Evolutionary conservation across 2,797 vertebrate genomes (phyloP).

Genomic region (Cuculus canorus): DNA sequence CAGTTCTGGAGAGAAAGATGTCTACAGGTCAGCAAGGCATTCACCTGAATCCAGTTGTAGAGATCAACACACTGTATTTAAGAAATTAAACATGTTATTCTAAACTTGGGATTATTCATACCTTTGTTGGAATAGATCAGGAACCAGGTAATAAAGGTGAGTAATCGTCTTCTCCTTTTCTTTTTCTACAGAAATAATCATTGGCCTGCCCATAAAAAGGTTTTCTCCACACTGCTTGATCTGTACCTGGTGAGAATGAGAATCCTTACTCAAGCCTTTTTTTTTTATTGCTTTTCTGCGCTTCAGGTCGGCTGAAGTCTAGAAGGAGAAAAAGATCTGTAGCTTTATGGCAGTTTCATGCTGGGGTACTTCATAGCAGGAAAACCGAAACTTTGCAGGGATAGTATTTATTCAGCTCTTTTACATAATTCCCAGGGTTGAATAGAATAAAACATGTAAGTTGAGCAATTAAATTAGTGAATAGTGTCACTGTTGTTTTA

Average conservation of each 20-base stretch:
- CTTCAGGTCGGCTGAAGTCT: background rate
- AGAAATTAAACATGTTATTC: background rate
- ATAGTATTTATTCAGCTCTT: background rate
- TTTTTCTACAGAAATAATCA: background rate
- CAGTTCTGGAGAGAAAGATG: background rate
- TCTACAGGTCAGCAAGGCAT: background rate
- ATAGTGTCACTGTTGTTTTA: background rate
- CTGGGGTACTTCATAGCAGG: background rate
- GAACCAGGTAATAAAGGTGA: background rate
- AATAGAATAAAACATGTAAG: background rate
- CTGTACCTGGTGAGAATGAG: background rate
- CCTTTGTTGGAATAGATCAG: background rate
- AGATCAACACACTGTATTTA: background rate
- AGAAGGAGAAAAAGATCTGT: background rate
- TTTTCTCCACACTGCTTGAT: background rate
- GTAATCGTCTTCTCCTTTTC: background rate
- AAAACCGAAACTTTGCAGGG: background rate
- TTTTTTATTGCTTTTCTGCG: background rate
- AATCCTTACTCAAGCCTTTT: background rate
- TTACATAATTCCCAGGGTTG: background rate
- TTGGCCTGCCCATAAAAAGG: background rate
- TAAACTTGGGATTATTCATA: background rate
- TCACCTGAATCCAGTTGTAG: background rate
- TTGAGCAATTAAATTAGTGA: conserved; percentile 5
- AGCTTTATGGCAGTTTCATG: background rate